Evolutionary conservation across 2,888 invertebrate species (phyloP), one percentile per base, ranked within the genome.

Genomic region (Napeogenes sylphis): DNA sequence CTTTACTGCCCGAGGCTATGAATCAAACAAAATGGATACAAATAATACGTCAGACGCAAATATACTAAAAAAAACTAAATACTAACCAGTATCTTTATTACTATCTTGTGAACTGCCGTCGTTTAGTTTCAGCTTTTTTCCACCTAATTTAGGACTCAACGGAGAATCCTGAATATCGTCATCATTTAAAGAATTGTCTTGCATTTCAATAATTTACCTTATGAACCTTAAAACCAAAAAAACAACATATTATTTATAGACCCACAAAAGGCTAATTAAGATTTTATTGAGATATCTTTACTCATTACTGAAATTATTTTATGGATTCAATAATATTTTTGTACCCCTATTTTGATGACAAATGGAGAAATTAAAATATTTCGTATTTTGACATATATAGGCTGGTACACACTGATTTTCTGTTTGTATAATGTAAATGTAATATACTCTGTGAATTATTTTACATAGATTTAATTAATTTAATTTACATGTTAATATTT

Each of bases 61-160:
- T 45, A 42, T 54, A 33, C 35, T 64, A 66, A n/a, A 13, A 65
- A 54, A 56, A 59, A 55, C 62, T 46, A 38, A 51, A 65, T 65
- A 71, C 71, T 79, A 78, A 87, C 86, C 84, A 77, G 78, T 72
- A 62, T 83, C 84, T 70, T 81, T 83, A 21, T 82, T 75, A 75
- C 85, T 87, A 58, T 87, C 86, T 66, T 89, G 90, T 2, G 90
- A 88, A 70, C 87, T 90, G 42, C 90, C 90, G 73, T 90, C 88
- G 71, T 90, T 90, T 61, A 90, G 73, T 81, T 90, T 90, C 35
- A 85, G 66, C 73, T 89, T 90, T 74, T 90, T 90, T 68, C 83
- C 83, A 75, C 83, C 78, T 66, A 77, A 75, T 77, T 82, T 80
- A 45, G 83, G 80, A 65, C 78, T 83, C 45, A 74, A 63, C 70